Evolutionary conservation across 2,888 invertebrate species (phyloP), one percentile per base, ranked within the genome.

Genomic region (Carterocephalus palaemon): DNA sequence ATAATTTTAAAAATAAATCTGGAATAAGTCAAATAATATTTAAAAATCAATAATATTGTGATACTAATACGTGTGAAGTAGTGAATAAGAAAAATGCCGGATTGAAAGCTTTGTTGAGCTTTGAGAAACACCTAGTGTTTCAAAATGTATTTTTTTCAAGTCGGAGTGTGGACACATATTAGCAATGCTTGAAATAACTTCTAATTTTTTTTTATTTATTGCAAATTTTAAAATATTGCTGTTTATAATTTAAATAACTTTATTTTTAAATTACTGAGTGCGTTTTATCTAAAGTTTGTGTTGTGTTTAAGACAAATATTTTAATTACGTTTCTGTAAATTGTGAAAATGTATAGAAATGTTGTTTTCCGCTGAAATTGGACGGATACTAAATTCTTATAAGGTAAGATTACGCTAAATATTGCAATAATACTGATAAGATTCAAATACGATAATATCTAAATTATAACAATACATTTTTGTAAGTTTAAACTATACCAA

Each of bases 331-430:
- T 28, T 28, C n/a, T 28, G 28, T 10, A 9, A 32, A 41, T 41
- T 41, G 41, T 41, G 41, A 41, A 33, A 41, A 41, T 41, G 41
- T 17, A 32, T 10, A 41, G 40, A 32, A 23, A 41, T 41, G 40
- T 24, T 17, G 36, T 32, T 24, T 32, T 5, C 17, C 22, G 23
- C 23, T 41, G 40, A 41, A 24, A 10, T 41, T 24, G 32, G 32
- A 41, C 23, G 23, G 23, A 5, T 41, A 32, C 17, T 24, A 19
- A 22, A 41, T 32, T 32, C 24, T 24, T 32, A 32, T 41, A 23
- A 41, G 40, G 40, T 41, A 32, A 32, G 40, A 43, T 28, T 28
- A 28, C 3, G 5, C 3, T 7, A 13, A n/a, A n/a, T n/a, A n/a
- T n/a, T n/a, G n/a, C n/a, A n/a, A n/a, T n/a, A n/a, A n/a, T n/a